Evolutionary conservation across 2,888 invertebrate species (phyloP), one percentile per base, ranked within the genome.

Genomic region (Metellina segmentata): DNA sequence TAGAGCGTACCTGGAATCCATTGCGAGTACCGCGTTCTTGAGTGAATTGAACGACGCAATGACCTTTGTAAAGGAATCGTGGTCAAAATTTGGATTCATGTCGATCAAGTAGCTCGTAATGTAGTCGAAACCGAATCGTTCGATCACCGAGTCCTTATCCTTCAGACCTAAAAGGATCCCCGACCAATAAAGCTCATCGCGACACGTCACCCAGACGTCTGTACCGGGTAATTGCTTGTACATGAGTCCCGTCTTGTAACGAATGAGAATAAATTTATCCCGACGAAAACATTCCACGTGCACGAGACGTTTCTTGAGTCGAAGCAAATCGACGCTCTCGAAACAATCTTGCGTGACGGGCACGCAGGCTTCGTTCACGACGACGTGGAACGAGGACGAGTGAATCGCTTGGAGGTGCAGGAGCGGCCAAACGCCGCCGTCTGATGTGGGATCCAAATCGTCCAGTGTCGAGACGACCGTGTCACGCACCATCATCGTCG

Each of bases 31-130:
- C 16, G 87, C 79, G 72, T 81, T 88, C 52, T 88, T 88, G 9
- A 88, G 20, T 8, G 89, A 52, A 20, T 89, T 89, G 19, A 89
- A 89, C 4, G 61, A 81, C 51, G 81, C 53, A 61, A 81, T 89
- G 9, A 53, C 74, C 74, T 89, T 89, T 13, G 89, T 81, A 81
- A 81, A 74, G 6, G 81, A 71, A n/a, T 72, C 72, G 53, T 88
- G 81, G 0, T 48, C 34, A n/a, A 88, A 88, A 48, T 71, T 72
- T 4, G 78, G 86, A 87, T n/a, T n/a, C n/a, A n/a, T 4, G 86
- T n/a, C n/a, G n/a, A n/a, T n/a, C n/a, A n/a, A n/a, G n/a, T n/a
- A n/a, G n/a, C n/a, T n/a, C n/a, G n/a, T 86, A 16, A 85, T n/a
- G 19, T 48, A 77, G 9, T 20, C 1, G 11, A 61, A 85, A n/a